Base-by-base conservation (phyloP, 1,140 invertebrate genomes). In the Lepidotrigona ventralis region DNA sequence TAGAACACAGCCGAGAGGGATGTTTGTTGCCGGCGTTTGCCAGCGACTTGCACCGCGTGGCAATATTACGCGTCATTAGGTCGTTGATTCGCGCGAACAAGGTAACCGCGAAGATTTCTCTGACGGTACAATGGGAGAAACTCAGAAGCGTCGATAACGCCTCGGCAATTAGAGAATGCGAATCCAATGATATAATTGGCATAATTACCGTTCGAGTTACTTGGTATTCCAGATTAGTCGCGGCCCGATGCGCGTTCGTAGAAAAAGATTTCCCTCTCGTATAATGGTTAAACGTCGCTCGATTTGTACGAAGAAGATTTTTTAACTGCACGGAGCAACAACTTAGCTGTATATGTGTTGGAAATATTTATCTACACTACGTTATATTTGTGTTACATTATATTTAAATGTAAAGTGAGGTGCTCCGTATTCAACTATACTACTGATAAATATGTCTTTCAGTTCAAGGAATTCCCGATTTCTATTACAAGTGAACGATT, bases 61-160 rank as follows among this genome's bases (percentile, higher is more conserved):
- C 60, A 26, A 56, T 81, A 68, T 68, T 76, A 33, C 63, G 58
- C 63, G 63, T 76, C 63, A 69, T 81, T 81, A 81, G 33, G 58
- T 54, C 51, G 51, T 81, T 75, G 56, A 75, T 81, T 76, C 19
- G n/a, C 26, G 68, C 21, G 9, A 39, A 66, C 12, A 11, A 69
- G 33, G 21, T 33, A 23, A 58, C 23, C 29, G 19, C 12, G 29
- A 5, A 33, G 54, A 56, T 76, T 81, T 76, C 53, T 51, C 51
- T 54, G 71, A 0, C 12, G 51, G 23, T 51, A 46, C 80, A 76
- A 46, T 75, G 26, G 51, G n/a, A 66, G 79, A 68, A 81, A 81
- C 72, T 21, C 11, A n/a, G 21, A 46, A 33, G 66, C 46, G n/a
- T 33, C 12, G 72, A 75, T 81, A 68, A 68, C 29, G 26, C 33